Percentiles rank a stretch among this genome's conserved stretches.
Evolutionary conservation across 2,888 invertebrate genomes (phyloP).

Genomic region (Sussaba pulchella): DNA sequence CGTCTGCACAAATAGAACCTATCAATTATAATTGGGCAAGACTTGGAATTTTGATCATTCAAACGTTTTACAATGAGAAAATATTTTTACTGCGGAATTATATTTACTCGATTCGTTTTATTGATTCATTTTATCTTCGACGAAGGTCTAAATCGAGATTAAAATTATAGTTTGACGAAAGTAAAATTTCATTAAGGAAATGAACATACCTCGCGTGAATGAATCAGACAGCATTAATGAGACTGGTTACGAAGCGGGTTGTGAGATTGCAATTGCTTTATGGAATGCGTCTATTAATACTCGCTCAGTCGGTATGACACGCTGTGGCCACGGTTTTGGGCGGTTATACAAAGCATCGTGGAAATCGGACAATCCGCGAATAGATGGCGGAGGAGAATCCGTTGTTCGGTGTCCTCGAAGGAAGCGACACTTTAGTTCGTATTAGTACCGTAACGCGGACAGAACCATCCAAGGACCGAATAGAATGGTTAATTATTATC

Average conservation of each 20-base stretch:
- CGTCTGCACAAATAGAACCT: background rate
- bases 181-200: too few species aligned
- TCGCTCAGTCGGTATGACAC: slow-evolving; percentile 3
- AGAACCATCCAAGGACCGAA: slow-evolving; percentile 37
- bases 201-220: too few species aligned
- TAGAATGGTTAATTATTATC: slow-evolving; percentile 46
- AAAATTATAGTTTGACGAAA: too few species aligned
- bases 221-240: too few species aligned
- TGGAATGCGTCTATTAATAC: slow-evolving; percentile 42
- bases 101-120: too few species aligned
- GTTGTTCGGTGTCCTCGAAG: slow-evolving; percentile 62
- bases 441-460: slow-evolving; percentile 54
- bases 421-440: slow-evolving; percentile 37
- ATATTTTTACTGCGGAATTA: too few species aligned
- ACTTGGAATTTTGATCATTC: too few species aligned
- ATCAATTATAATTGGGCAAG: too few species aligned
- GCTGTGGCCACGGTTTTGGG: background rate
- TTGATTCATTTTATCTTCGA: too few species aligned
- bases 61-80: too few species aligned
- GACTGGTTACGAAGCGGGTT: too few species aligned
- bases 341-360: slow-evolving; percentile 46
- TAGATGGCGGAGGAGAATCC: slow-evolving; percentile 57
- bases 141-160: too few species aligned
- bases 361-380: slow-evolving; percentile 54
- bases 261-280: slow-evolving; percentile 45